Evolutionary conservation across 2,888 invertebrate species (phyloP), one percentile per base, ranked within the genome.

Genomic region (Philaethria dido): DNA sequence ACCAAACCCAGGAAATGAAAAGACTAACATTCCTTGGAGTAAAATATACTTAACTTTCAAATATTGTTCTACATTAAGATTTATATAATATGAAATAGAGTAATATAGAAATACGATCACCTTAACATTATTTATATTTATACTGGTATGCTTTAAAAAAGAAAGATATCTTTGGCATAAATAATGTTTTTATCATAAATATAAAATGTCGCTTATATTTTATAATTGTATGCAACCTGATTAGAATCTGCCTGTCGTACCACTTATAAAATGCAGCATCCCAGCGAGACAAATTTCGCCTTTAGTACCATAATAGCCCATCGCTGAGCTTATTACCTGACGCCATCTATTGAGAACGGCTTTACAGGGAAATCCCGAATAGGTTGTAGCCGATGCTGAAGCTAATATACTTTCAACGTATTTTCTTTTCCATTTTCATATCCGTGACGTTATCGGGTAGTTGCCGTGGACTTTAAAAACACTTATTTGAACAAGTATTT

Each of bases 291-390:
- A 89, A 88, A 88, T 88, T 86, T 89, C 85, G 85, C 85, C 76
- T 82, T 80, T 77, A 84, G 79, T 78, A 76, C 76, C 80, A 84
- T 92, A 92, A 92, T 92, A 91, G 91, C 84, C 90, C 87, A 87
- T 88, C 87, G 84, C 80, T 81, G 87, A 89, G 92, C 91, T 91
- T 92, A 92, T 92, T 92, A 91, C 87, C 80, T 80, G 85, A 80
- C 88, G 85, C 89, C 86, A 89, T 88, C 91, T 87, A 92, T 92
- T 91, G 92, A 92, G 87, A 85, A 83, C 85, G 91, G 92, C 91
- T 92, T 91, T 92, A 80, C 84, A 86, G 82, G 87, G 82, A 91
- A 89, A 92, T 91, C 88, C 86, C 86, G 82, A 87, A 88, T 89
- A 87, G 89, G 83, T 87, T 85, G 88, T 86, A 88, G 85, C 82